Conservation (phyloP, 2,888 invertebrate genomes). For the Siphlonurus alternatus region DNA sequence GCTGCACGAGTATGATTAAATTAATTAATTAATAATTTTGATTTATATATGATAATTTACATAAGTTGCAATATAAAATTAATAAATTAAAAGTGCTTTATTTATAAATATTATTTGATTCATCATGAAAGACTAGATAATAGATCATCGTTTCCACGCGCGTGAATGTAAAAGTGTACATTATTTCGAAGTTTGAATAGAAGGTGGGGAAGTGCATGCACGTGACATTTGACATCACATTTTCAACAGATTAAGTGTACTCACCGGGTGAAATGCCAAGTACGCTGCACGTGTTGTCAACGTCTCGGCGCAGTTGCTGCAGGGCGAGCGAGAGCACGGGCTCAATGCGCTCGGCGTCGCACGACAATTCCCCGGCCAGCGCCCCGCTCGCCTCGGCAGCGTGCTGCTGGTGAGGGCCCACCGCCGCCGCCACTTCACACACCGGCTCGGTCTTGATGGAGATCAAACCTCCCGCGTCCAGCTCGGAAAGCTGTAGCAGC, state of each 20-base stretch:
- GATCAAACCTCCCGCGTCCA: constrained; percentile 7
- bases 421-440: background rate
- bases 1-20: too few relatives aligned
- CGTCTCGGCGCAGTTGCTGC: constrained; percentile 71
- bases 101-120: too few relatives aligned
- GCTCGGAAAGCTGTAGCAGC: constrained; percentile 34
- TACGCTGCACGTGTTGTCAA: constrained; percentile 66
- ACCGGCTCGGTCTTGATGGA: constrained; percentile 5
- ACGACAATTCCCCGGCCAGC: constrained; percentile 5
- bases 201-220: too few relatives aligned
- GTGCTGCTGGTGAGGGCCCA: background rate
- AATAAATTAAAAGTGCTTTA: too few relatives aligned
- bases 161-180: too few relatives aligned
- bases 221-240: too few relatives aligned
- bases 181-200: too few relatives aligned
- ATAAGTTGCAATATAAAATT: too few relatives aligned
- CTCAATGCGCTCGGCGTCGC: constrained; percentile 47
- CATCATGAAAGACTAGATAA: too few relatives aligned
- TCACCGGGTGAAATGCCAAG: constrained; percentile 79
- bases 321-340: constrained; percentile 70
- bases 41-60: too few relatives aligned
- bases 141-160: too few relatives aligned
- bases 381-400: constrained; percentile 24
- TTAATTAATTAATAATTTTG: too few relatives aligned
- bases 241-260: constrained; percentile 25